Percentiles rank a stretch among this genome's conserved stretches.
Conservation (phyloP, 2,888 invertebrate genomes). For the Phytoseiulus persimilis region DNA sequence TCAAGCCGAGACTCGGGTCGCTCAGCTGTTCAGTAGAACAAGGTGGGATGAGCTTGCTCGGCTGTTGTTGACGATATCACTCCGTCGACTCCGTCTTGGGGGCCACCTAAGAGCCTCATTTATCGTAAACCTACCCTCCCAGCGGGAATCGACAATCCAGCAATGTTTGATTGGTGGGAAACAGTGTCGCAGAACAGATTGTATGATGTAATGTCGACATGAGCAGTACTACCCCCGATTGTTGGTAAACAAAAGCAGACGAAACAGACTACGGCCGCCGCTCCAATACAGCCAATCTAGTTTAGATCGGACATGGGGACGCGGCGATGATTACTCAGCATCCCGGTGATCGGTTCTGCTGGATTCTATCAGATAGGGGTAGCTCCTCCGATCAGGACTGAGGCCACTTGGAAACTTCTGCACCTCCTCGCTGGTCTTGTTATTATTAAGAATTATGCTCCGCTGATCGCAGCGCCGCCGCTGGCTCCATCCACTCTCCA, state of each 20-base stretch:
- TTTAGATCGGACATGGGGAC: neutral
- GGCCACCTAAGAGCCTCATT: neutral
- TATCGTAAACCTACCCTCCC: neutral
- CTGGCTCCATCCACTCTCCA: neutral
- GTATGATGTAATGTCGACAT: neutral
- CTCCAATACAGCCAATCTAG: neutral
- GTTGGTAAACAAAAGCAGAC: neutral
- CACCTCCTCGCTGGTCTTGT: neutral
- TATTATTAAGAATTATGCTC: neutral
- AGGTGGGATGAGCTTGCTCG: neutral
- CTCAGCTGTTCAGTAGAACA: neutral
- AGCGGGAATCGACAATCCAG: neutral
- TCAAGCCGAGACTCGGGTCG: neutral
- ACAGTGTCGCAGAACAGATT: neutral
- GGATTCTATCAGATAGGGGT: no score
- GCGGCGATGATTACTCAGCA: no score
- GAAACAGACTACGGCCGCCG: neutral
- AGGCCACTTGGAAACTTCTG: neutral
- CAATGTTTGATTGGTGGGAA: neutral
- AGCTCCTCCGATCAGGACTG: no score
- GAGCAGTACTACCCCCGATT: neutral
- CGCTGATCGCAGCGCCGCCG: conserved; percentile 5
- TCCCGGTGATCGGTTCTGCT: no score
- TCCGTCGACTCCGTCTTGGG: no score
- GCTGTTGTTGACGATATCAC: neutral